phyloP scores from a whole-genome alignment of 2,888 invertebrate genomes.

The Drosophila affinis region DNA sequence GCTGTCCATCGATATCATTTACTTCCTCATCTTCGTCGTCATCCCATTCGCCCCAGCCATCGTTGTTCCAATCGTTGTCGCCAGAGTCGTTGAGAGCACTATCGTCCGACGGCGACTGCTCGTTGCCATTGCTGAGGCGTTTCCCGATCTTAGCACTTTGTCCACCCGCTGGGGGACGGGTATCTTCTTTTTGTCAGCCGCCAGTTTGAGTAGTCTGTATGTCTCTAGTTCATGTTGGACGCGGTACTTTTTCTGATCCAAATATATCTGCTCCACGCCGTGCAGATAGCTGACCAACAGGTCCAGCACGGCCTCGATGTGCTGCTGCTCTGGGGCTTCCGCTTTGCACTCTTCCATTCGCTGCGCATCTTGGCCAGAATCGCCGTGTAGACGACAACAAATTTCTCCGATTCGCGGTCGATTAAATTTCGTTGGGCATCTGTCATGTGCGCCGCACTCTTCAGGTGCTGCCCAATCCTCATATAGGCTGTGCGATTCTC shows the following conservation, averaged over 20 bases:
- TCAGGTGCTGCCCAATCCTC: constrained; percentile 90
- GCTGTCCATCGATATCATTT: constrained; percentile 16
- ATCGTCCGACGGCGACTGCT: constrained; percentile 7
- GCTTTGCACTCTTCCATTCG: constrained; percentile 86
- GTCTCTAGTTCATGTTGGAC: constrained; percentile 93
- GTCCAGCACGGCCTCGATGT: constrained; percentile 90
- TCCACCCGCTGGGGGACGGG: constrained; percentile 77
- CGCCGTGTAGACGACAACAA: constrained; percentile 91
- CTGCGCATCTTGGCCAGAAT: constrained; percentile 90
- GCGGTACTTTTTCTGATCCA: constrained; percentile 93
- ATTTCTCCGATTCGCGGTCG: constrained; percentile 92
- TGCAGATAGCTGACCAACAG: constrained; percentile 92
- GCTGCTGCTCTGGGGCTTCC: constrained; percentile 89
- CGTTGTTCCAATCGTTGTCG: constrained; percentile 63
- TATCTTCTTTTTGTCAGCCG: constrained; percentile 83
- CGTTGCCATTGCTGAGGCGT: constrained; percentile 30
- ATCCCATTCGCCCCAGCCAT: constrained; percentile 59
- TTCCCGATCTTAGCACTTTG: constrained; percentile 48
- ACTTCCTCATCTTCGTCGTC: constrained; percentile 43
- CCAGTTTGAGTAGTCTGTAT: constrained; percentile 90
- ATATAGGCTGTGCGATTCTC: constrained; percentile 94
- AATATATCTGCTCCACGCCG: constrained; percentile 93
- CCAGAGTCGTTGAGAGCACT: constrained; percentile 23
- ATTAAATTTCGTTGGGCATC: constrained; percentile 94
- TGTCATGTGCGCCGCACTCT: constrained; percentile 89